Conservation (phyloP, 1,140 invertebrate genomes). For the Acyrthosiphon pisum region DNA sequence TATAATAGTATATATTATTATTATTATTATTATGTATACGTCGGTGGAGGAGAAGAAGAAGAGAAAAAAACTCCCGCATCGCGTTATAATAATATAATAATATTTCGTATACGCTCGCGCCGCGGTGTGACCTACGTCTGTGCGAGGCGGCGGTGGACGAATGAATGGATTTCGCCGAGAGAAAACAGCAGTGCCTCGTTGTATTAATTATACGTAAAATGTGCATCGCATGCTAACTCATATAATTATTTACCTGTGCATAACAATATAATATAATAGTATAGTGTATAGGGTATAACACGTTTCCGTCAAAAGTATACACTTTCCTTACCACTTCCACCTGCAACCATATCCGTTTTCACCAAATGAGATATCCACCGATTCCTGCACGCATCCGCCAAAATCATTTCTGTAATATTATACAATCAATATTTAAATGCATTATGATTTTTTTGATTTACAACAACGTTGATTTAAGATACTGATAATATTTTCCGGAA, state of each 20-base stretch:
- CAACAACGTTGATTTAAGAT: no score
- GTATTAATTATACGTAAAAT: background rate
- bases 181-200: slow-evolving; percentile 31
- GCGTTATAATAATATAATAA: slow-evolving; percentile 9
- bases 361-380: background rate
- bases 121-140: slow-evolving; percentile 1
- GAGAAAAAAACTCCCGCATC: background rate
- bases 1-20: background rate
- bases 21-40: background rate
- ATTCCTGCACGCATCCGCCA: background rate
- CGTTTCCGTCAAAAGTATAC: background rate
- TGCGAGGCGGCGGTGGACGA: background rate
- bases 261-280: background rate
- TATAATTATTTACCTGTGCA: background rate
- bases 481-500: background rate
- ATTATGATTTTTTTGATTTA: background rate
- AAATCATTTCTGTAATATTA: background rate
- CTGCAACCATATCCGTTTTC: background rate
- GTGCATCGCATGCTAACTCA: background rate
- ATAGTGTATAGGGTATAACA: background rate
- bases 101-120: background rate
- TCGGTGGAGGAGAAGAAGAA: background rate
- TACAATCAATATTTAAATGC: background rate
- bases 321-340: background rate
- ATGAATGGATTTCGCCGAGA: slow-evolving; percentile 35